Percentiles rank a stretch among this genome's conserved stretches.
These are phyloP conservation scores for Melitaea athalia DNA, from an alignment of 2,888 invertebrate genomes.

Conservation along the genomic window DNA sequence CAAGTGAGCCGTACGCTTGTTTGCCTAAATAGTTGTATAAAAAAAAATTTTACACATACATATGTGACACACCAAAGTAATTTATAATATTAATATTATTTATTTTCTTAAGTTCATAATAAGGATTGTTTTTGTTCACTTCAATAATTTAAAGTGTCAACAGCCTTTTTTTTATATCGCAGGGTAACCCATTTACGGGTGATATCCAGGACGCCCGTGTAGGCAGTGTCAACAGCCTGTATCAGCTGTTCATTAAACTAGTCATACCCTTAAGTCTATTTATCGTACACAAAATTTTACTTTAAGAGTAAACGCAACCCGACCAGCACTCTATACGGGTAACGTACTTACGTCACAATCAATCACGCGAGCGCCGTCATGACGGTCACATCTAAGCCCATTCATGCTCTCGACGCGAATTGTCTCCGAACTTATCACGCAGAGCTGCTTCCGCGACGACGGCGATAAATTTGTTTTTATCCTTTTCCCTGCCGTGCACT, in stretches of 20 bases:
- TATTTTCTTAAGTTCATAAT: too few species aligned
- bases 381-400: slow-evolving; percentile 63
- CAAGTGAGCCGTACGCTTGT: too few species aligned
- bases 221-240: not conserved
- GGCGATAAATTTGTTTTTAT: slow-evolving; percentile 79
- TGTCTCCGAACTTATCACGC: slow-evolving; percentile 68
- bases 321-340: slow-evolving; percentile 31
- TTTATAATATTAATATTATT: too few species aligned
- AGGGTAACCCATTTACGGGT: too few species aligned
- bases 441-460: slow-evolving; percentile 64
- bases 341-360: slow-evolving; percentile 50
- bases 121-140: not conserved
- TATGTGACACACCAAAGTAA: too few species aligned
- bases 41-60: too few species aligned
- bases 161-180: too few species aligned
- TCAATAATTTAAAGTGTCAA: too few species aligned
- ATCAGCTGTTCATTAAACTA: not conserved
- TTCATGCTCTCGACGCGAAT: slow-evolving; percentile 70
- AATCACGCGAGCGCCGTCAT: slow-evolving; percentile 62
- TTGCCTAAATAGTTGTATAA: too few species aligned
- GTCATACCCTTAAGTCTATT: not conserved
- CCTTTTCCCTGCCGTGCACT: slow-evolving; percentile 68
- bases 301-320: slow-evolving; percentile 22
- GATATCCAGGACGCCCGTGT: too few species aligned
- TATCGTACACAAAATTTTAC: not conserved